phyloP scores from a whole-genome alignment of 2,797 vertebrate species.

The Tinamus major region DNA sequence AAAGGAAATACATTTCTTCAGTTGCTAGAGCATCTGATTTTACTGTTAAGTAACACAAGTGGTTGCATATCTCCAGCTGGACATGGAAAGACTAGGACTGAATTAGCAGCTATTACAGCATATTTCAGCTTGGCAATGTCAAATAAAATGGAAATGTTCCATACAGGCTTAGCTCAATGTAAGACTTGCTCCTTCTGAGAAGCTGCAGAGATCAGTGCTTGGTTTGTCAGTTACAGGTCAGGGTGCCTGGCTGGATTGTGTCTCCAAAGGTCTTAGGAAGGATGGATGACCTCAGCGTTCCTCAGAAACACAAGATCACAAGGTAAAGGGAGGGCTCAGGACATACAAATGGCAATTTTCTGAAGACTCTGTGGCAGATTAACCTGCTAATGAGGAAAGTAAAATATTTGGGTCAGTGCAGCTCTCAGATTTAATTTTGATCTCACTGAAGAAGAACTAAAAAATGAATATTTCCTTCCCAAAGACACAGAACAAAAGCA shows the following conservation, averaged over 20 bases:
- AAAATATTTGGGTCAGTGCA: neutral
- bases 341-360: neutral
- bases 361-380: neutral
- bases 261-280: neutral
- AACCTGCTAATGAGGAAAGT: neutral
- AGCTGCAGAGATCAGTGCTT: neutral
- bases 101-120: neutral
- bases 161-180: neutral
- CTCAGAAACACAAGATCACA: neutral
- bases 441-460: neutral
- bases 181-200: neutral
- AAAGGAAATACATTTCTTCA: neutral
- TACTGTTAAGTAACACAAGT: neutral
- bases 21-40: neutral
- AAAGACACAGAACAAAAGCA: neutral
- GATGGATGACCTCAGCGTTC: rapidly evolving
- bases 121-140: neutral
- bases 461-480: neutral
- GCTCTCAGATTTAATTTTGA: neutral
- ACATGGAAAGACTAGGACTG: neutral
- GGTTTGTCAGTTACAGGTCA: neutral
- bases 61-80: neutral
- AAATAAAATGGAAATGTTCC: neutral
- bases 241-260: neutral
- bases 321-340: neutral